Percentiles rank a stretch among this genome's conserved stretches.
phyloP scores from a whole-genome alignment of 1,140 invertebrate species.

The Drosophila bocqueti region DNA sequence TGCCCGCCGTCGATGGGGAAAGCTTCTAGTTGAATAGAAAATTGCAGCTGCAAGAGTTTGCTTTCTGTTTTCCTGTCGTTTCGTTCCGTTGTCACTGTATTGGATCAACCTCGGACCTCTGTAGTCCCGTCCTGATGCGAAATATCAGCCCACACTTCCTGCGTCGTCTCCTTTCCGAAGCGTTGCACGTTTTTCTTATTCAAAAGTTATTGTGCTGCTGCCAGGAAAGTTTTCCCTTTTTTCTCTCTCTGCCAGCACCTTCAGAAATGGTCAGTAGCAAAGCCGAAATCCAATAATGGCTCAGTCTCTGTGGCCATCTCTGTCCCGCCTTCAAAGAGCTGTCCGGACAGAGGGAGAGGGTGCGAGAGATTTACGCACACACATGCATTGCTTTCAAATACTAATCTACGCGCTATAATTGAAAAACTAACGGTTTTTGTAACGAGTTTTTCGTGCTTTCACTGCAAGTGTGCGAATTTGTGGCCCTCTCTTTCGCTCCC shows the following conservation, averaged over 20 bases:
- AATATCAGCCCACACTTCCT: slow-evolving; percentile 30
- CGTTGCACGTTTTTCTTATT: slow-evolving; percentile 69
- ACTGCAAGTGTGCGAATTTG: slow-evolving; percentile 67
- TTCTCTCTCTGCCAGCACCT: slow-evolving; percentile 45
- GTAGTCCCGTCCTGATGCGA: slow-evolving; percentile 17
- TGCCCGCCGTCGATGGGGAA: slow-evolving; percentile 18
- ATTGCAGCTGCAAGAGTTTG: slow-evolving; percentile 54
- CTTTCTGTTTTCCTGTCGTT: slow-evolving; percentile 12
- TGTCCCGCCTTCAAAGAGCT: slow-evolving; percentile 8
- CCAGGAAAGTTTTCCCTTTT: slow-evolving; percentile 55
- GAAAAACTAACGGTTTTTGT: slow-evolving; percentile 81
- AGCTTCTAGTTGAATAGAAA: slow-evolving; percentile 63
- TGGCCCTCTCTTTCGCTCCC: slow-evolving; percentile 1
- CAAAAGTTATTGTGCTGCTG: slow-evolving; percentile 77
- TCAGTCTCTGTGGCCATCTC: slow-evolving; percentile 27
- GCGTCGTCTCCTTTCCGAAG: slow-evolving; percentile 14
- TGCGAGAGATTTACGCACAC: slow-evolving; percentile 66
- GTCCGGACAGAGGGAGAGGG: background rate
- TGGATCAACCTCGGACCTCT: slow-evolving; percentile 33
- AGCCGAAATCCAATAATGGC: slow-evolving; percentile 75
- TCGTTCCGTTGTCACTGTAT: slow-evolving; percentile 37
- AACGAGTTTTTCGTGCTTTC: slow-evolving; percentile 80
- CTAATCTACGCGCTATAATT: slow-evolving; percentile 82
- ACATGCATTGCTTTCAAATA: slow-evolving; percentile 75
- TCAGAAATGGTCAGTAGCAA: slow-evolving; percentile 40